phyloP scores from a whole-genome alignment of 2,797 vertebrate species.

The Gymnothorax javanicus region DNA sequence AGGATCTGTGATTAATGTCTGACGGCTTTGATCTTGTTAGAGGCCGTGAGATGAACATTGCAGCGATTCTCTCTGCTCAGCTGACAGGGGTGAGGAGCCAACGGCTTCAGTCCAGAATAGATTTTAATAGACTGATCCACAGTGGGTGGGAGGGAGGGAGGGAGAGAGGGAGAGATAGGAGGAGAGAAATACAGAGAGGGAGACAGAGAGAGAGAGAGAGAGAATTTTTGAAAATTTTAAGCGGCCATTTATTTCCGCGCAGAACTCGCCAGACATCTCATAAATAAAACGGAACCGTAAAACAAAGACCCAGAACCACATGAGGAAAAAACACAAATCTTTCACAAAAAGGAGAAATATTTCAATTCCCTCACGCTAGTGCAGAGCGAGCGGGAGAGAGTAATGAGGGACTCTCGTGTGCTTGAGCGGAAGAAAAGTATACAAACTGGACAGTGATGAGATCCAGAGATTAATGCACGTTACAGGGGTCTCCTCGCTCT shows the following conservation, averaged over 20 bases:
- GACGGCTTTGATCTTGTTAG: slow-evolving; percentile 47
- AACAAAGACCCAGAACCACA: too few relatives aligned
- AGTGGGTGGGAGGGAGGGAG: slow-evolving; percentile 13
- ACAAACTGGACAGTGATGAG: slow-evolving; percentile 34
- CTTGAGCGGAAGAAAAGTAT: neutral
- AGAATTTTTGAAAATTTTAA: too few relatives aligned
- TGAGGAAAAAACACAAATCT: too few relatives aligned
- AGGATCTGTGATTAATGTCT: slow-evolving; percentile 31
- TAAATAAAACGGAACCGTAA: too few relatives aligned
- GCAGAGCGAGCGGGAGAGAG: slow-evolving; percentile 9
- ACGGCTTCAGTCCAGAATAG: slow-evolving; percentile 39
- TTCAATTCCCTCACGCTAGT: too few relatives aligned
- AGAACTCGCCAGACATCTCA: too few relatives aligned
- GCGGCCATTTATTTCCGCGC: too few relatives aligned
- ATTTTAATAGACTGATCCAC: slow-evolving; percentile 41
- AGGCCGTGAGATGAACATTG: slow-evolving; percentile 42
- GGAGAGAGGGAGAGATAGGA: slow-evolving; percentile 41
- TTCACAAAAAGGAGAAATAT: too few relatives aligned
- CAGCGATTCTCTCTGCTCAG: slow-evolving; percentile 42
- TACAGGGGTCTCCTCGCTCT: neutral
- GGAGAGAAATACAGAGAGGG: neutral
- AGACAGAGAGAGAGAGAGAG: slow-evolving; percentile 19
- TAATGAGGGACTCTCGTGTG: slow-evolving; percentile 43
- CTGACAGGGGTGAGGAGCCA: slow-evolving; percentile 40
- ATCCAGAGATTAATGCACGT: slow-evolving; percentile 25